These are phyloP conservation scores for Hymenopus coronatus DNA, from an alignment of 2,888 invertebrate genomes.

Conservation along the genomic window DNA sequence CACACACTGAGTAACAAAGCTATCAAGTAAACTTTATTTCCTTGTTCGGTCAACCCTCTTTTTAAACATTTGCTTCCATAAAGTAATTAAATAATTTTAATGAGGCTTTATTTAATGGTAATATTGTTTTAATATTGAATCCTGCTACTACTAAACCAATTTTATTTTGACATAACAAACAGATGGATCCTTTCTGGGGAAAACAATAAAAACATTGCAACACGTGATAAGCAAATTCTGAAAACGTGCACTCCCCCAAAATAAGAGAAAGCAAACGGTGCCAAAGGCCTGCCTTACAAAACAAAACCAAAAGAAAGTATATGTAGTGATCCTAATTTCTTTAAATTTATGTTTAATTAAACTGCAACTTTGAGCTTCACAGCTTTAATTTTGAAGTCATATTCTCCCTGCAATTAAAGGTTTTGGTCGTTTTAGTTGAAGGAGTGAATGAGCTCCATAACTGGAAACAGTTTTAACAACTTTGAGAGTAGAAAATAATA, in stretches of 20 bases:
- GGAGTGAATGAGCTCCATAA: not conserved
- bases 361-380: not conserved
- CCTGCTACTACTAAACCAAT: not conserved
- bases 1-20: not conserved
- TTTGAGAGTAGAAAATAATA: slow-evolving; percentile 15
- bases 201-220: not conserved
- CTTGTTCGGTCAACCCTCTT: not conserved
- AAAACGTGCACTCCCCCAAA: slow-evolving; percentile 10
- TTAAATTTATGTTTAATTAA: not conserved
- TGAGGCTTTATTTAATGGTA: not conserved
- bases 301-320: not conserved
- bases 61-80: not conserved
- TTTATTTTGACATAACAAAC: not conserved
- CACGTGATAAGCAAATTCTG: slow-evolving; percentile 13
- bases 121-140: not conserved
- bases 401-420: not conserved
- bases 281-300: not conserved
- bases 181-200: not conserved
- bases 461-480: slow-evolving; percentile 27
- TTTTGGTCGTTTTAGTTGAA: not conserved
- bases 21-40: no score
- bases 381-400: not conserved
- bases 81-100: not conserved
- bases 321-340: not conserved
- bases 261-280: slow-evolving; percentile 12